phyloP scores from a whole-genome alignment of 2,797 vertebrate genomes.

The Setipinna tenuifilis region DNA sequence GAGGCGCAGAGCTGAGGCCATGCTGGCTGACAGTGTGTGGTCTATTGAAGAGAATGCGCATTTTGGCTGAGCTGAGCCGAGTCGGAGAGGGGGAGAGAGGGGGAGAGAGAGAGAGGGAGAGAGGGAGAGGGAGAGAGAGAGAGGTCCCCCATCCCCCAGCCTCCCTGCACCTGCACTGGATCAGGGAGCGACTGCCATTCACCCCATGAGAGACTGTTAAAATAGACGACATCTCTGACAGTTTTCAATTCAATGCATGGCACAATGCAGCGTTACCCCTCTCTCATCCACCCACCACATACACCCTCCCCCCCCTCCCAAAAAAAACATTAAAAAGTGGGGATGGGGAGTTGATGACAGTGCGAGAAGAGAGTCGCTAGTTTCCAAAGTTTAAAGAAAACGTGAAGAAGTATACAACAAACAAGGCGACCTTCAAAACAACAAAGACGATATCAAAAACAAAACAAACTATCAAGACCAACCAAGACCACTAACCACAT shows the following conservation, averaged over 20 bases:
- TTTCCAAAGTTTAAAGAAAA: conserved; percentile 40
- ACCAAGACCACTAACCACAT: not conserved
- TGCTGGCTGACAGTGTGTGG: conserved; percentile 98
- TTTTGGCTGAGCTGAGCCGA: conserved; percentile 77
- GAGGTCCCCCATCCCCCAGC: conserved; percentile 74
- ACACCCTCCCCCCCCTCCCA: conserved; percentile 25
- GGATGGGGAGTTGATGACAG: conserved; percentile 12
- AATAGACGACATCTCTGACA: conserved; percentile 88
- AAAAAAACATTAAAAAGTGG: not conserved
- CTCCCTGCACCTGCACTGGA: conserved; percentile 94
- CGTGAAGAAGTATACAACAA: not conserved
- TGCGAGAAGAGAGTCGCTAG: conserved; percentile 39
- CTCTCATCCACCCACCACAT: conserved; percentile 35
- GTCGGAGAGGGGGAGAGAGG: conserved; percentile 51
- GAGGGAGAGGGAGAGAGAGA: not conserved
- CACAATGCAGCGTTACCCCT: conserved; percentile 75
- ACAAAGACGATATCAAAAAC: not conserved
- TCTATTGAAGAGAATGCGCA: conserved; percentile 88
- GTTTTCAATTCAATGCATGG: conserved; percentile 88
- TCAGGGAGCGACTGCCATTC: conserved; percentile 92
- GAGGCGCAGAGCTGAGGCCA: conserved; percentile 82
- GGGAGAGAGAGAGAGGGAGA: not conserved
- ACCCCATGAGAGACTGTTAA: conserved; percentile 82
- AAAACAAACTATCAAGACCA: not conserved
- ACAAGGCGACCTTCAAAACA: not conserved